phyloP scores from a whole-genome alignment of 2,888 invertebrate genomes.

The Xanthia togata region DNA sequence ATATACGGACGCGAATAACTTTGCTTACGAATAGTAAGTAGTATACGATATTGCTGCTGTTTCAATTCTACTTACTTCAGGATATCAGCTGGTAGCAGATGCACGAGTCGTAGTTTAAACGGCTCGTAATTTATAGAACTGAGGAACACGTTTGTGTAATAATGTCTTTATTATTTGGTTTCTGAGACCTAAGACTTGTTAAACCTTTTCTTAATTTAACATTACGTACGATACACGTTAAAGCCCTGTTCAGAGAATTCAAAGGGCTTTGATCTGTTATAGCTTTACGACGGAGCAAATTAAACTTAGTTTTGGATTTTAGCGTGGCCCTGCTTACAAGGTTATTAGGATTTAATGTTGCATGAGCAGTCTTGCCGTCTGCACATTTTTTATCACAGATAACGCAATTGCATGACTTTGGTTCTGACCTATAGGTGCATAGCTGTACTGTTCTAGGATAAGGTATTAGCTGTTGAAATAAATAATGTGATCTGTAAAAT shows the following conservation, averaged over 20 bases:
- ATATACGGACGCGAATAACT: conserved; percentile 24
- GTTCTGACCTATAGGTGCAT: background rate
- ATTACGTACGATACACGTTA: background rate
- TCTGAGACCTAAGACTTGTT: background rate
- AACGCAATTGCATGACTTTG: background rate
- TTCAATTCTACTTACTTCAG: conserved; percentile 32
- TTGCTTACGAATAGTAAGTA: conserved; percentile 39
- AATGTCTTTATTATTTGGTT: conserved; percentile 21
- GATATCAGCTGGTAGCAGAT: conserved; percentile 32
- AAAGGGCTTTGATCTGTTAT: background rate
- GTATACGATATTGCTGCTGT: conserved; percentile 40
- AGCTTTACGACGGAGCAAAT: background rate
- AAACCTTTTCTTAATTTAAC: background rate
- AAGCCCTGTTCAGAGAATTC: background rate
- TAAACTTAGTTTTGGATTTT: background rate
- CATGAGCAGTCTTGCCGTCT: background rate
- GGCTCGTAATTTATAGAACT: conserved; percentile 28
- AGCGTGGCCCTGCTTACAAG: background rate
- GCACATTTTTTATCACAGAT: too few relatives aligned
- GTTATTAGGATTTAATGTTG: background rate
- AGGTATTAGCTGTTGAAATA: background rate
- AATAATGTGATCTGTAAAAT: too few relatives aligned
- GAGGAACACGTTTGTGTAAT: conserved; percentile 16
- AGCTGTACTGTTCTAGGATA: background rate
- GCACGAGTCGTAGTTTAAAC: conserved; percentile 28